Percentiles rank a stretch among this genome's conserved stretches.
phyloP scores from a whole-genome alignment of 2,797 vertebrate genomes.

The Falco biarmicus region DNA sequence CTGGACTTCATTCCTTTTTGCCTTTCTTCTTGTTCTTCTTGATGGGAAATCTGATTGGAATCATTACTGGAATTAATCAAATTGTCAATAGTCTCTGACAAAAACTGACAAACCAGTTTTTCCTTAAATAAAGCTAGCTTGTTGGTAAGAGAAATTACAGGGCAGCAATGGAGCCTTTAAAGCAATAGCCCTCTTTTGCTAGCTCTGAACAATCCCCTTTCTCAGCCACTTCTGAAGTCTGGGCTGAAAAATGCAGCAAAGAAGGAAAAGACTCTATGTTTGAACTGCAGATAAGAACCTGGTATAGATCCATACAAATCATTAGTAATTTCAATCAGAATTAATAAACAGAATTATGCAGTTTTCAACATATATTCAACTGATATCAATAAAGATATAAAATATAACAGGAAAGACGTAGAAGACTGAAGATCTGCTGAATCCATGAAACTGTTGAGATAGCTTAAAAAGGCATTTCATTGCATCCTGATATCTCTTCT shows the following conservation, averaged over 20 bases:
- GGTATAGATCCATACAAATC: neutral
- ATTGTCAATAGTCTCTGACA: neutral
- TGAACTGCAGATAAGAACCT: neutral
- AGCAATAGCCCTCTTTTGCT: neutral
- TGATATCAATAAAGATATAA: neutral
- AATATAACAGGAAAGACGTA: neutral
- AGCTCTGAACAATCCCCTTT: neutral
- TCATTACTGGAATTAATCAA: neutral
- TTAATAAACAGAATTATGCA: neutral
- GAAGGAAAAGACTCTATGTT: neutral
- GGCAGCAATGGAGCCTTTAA: neutral
- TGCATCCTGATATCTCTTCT: neutral
- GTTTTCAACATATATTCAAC: neutral
- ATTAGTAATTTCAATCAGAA: neutral
- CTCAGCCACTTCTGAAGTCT: neutral
- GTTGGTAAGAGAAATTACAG: neutral
- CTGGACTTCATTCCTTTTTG: neutral
- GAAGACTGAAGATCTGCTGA: neutral
- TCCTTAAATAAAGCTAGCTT: neutral
- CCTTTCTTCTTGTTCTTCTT: neutral
- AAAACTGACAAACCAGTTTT: neutral
- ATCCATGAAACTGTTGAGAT: neutral
- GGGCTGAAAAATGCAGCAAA: neutral
- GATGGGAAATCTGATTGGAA: neutral
- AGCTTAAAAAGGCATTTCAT: neutral